A percentile compares a stretch with the other conserved stretches of the same genome.
Conservation (phyloP, 2,113 vertebrate genomes). For the Xiphorhynchus elegans region DNA sequence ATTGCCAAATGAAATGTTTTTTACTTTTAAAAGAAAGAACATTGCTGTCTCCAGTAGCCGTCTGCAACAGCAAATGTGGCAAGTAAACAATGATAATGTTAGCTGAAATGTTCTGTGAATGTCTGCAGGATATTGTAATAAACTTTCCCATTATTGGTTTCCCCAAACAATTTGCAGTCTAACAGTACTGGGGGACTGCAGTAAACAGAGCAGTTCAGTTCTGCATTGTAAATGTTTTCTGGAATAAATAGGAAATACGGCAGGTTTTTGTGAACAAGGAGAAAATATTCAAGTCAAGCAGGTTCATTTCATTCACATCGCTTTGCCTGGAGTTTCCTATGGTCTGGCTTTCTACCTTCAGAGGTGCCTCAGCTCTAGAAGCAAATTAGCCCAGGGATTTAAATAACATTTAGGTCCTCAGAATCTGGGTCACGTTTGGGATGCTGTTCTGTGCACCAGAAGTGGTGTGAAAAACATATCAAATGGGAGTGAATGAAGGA, state of each 20-base stretch:
- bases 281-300: background rate
- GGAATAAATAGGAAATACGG: background rate
- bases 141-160: constrained; percentile 14
- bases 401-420: background rate
- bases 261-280: background rate
- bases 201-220: background rate
- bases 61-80: background rate
- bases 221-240: background rate
- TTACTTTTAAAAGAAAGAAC: background rate
- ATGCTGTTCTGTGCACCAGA: background rate
- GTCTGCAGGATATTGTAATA: constrained; percentile 5
- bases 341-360: background rate
- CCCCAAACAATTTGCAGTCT: constrained; percentile 9
- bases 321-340: background rate
- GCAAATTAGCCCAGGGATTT: background rate
- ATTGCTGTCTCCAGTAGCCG: background rate
- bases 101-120: background rate
- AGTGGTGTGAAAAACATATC: background rate
- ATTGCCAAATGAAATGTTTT: background rate
- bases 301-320: background rate
- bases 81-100: background rate
- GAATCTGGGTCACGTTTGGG: background rate
- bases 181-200: background rate
- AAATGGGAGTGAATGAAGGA: background rate
- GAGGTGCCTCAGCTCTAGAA: background rate